Evolutionary conservation across 2,888 invertebrate genomes (phyloP).

Genomic region (Frankliniella intonsa): DNA sequence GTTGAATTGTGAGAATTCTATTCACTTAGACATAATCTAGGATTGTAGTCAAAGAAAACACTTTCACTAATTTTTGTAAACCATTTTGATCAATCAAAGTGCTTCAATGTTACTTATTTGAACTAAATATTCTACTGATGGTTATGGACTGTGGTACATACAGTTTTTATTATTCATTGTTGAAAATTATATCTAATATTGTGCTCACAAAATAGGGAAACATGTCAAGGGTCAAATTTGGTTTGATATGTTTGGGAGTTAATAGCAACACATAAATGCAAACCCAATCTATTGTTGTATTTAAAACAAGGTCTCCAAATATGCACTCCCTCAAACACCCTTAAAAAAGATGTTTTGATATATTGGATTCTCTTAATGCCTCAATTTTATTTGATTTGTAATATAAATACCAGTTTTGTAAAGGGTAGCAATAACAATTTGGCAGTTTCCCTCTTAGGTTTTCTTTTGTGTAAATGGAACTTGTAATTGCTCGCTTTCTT

Average conservation of each 20-base stretch:
- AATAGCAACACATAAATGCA: not conserved
- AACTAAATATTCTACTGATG: not conserved
- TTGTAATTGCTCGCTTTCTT: not conserved
- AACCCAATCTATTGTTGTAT: too few species aligned
- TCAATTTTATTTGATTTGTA: too few species aligned
- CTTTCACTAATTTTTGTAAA: not conserved
- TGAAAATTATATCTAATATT: not conserved
- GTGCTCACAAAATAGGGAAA: not conserved
- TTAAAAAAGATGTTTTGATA: too few species aligned
- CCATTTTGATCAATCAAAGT: not conserved
- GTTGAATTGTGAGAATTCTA: not conserved
- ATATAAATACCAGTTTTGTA: too few species aligned
- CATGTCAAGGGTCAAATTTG: not conserved
- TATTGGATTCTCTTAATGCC: too few species aligned
- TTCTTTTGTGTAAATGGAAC: not conserved
- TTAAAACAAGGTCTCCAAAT: too few species aligned
- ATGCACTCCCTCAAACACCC: too few species aligned
- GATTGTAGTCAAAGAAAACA: constrained; percentile 9
- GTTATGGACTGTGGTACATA: not conserved
- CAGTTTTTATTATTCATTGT: not conserved
- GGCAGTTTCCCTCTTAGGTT: not conserved
- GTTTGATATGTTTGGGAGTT: not conserved
- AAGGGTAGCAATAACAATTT: not conserved
- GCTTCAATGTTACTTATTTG: not conserved
- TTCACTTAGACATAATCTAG: not conserved